Evolutionary conservation across 2,888 invertebrate genomes (phyloP).

Genomic region (Dinocampus coccinellae): DNA sequence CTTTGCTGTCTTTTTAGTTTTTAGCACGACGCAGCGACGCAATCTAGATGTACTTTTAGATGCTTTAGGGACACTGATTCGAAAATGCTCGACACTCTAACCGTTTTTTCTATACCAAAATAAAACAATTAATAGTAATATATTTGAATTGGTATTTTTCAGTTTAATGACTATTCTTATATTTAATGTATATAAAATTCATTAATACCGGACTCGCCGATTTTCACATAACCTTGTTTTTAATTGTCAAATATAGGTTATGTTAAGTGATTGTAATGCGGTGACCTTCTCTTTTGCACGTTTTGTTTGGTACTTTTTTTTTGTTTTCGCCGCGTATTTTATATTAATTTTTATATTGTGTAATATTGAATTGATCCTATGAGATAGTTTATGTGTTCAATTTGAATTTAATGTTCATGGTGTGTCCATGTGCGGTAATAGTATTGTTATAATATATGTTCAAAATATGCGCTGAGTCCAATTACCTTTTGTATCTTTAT

Average conservation of each 20-base stretch:
- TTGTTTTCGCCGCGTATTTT: neutral
- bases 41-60: conserved; percentile 28
- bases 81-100: neutral
- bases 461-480: neutral
- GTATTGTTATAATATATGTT: neutral
- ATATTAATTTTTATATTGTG: neutral
- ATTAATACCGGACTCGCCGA: conserved; percentile 2
- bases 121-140: neutral
- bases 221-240: conserved; percentile 41
- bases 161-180: neutral
- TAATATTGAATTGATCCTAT: neutral
- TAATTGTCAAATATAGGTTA: conserved; percentile 66
- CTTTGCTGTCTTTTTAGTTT: neutral
- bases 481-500: neutral
- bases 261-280: conserved; percentile 59
- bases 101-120: neutral
- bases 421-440: neutral
- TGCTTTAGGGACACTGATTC: neutral
- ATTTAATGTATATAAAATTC: neutral
- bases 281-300: conserved; percentile 50
- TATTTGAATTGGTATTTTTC: neutral
- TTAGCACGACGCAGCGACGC: conserved; percentile 41
- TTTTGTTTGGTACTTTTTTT: conserved; percentile 36
- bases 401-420: neutral
- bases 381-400: neutral